Evolutionary conservation across 2,113 vertebrate species (phyloP).

Genomic region (Nothoprocta pentlandii): DNA sequence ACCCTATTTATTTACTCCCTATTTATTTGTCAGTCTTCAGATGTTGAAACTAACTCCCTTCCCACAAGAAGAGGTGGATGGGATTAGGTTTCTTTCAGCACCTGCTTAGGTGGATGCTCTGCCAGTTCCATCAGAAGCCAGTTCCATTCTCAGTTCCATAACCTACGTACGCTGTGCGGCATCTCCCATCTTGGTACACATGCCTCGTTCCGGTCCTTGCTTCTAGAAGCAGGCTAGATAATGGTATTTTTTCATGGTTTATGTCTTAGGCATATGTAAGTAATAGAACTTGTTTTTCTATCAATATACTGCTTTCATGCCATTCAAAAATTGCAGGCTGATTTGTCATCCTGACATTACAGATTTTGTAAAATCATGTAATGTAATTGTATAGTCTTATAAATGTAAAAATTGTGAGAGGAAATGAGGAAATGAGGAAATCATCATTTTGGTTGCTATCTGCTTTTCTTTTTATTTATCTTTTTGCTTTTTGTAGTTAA

Average conservation of each 20-base stretch:
- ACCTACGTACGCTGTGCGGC: background rate
- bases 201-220: background rate
- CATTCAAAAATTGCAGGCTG: background rate
- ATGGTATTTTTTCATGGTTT: background rate
- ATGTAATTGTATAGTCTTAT: too few species aligned
- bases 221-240: background rate
- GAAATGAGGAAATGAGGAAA: background rate
- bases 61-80: background rate
- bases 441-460: background rate
- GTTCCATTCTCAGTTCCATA: background rate
- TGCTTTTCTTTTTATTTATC: background rate
- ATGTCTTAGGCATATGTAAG: rapidly evolving
- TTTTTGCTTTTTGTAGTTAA: background rate
- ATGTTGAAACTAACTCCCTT: background rate
- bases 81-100: background rate
- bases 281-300: background rate
- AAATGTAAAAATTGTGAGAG: background rate
- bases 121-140: background rate
- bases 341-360: background rate
- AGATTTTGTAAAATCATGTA: background rate
- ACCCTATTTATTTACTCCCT: background rate
- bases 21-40: background rate
- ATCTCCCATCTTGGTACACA: rapidly evolving
- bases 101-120: background rate
- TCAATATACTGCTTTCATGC: background rate